Conservation (phyloP, 1,140 invertebrate species). For the Lepidurus apus region DNA sequence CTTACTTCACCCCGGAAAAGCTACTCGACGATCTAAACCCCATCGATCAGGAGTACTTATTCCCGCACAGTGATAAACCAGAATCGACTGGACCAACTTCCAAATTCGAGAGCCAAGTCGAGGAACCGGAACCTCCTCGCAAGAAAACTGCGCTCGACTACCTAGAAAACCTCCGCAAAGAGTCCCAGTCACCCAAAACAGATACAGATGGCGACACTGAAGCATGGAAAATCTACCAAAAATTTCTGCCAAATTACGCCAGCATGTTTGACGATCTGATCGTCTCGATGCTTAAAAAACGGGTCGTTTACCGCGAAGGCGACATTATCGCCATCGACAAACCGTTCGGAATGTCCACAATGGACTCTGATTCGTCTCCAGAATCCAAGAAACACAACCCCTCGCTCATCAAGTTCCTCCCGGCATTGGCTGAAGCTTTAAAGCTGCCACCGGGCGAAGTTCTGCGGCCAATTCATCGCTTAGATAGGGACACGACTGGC, state of each 20-base stretch:
- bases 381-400: not conserved
- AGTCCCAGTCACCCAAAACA: not conserved
- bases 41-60: slow-evolving; percentile 29
- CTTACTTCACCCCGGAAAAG: not conserved
- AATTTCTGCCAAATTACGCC: slow-evolving; percentile 22
- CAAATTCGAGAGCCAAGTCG: not conserved
- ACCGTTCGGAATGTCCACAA: slow-evolving; percentile 30
- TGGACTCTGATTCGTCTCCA: slow-evolving; percentile 25
- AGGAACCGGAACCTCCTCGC: not conserved
- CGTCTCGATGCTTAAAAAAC: slow-evolving; percentile 29
- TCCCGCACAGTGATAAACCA: not conserved
- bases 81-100: not conserved
- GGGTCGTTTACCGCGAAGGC: slow-evolving; percentile 26
- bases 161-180: not conserved
- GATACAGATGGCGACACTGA: not conserved
- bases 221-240: slow-evolving; percentile 6
- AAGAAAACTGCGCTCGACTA: slow-evolving; percentile 27
- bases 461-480: slow-evolving; percentile 50
- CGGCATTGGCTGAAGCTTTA: slow-evolving; percentile 40
- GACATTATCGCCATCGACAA: slow-evolving; percentile 35
- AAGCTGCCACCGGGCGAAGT: slow-evolving; percentile 38
- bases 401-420: slow-evolving; percentile 42
- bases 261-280: slow-evolving; percentile 29
- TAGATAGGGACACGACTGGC: slow-evolving; percentile 51
- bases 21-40: slow-evolving; percentile 12